phyloP scores from a whole-genome alignment of 2,888 invertebrate species.

The Parnassius glacialis region DNA sequence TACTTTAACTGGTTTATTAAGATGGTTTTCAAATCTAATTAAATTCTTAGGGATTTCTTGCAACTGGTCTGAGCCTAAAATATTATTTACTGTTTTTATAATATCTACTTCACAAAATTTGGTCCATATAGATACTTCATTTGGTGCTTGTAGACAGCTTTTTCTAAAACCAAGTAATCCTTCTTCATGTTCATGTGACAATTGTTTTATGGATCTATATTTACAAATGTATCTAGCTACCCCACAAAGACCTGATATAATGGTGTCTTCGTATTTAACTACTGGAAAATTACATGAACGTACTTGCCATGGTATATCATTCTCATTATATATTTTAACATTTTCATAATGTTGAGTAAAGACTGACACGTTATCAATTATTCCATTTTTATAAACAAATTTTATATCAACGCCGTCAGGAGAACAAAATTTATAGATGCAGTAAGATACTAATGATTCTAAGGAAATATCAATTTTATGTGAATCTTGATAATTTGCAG shows the following conservation, averaged over 20 bases:
- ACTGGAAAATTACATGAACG: slow-evolving; percentile 83
- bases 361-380: slow-evolving; percentile 29
- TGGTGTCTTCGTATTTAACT: slow-evolving; percentile 80
- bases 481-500: slow-evolving; percentile 38
- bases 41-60: slow-evolving; percentile 84
- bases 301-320: slow-evolving; percentile 72
- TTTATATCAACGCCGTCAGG: slow-evolving; percentile 63
- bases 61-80: slow-evolving; percentile 44
- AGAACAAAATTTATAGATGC: slow-evolving; percentile 81
- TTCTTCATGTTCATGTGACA: slow-evolving; percentile 59
- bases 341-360: slow-evolving; percentile 51
- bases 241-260: slow-evolving; percentile 89
- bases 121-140: slow-evolving; percentile 94
- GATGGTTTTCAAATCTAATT: slow-evolving; percentile 90
- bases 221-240: slow-evolving; percentile 76
- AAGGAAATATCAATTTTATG: slow-evolving; percentile 60
- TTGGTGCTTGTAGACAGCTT: slow-evolving; percentile 89
- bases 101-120: slow-evolving; percentile 94
- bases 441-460: slow-evolving; percentile 83
- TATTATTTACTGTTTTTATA: slow-evolving; percentile 79
- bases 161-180: slow-evolving; percentile 88
- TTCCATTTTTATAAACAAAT: slow-evolving; percentile 55
- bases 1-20: slow-evolving; percentile 89
- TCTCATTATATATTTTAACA: slow-evolving; percentile 48
- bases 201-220: slow-evolving; percentile 36